Conservation (phyloP, 2,888 invertebrate species). For the Melinaea marsaeus region DNA sequence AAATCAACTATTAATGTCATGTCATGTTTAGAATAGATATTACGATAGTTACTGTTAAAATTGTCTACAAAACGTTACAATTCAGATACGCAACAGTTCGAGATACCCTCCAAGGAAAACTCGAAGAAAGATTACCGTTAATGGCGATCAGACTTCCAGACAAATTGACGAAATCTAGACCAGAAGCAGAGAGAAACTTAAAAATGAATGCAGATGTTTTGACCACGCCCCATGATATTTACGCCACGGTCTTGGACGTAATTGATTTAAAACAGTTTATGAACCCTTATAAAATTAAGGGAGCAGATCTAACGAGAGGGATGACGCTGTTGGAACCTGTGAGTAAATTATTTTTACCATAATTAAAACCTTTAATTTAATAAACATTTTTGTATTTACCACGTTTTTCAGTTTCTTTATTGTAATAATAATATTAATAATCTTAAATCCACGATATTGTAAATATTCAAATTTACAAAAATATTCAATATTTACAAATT, state of each 20-base stretch:
- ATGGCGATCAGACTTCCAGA: conserved; percentile 88
- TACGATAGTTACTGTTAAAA: too few species aligned
- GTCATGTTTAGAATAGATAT: too few species aligned
- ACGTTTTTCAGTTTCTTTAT: too few species aligned
- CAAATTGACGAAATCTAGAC: conserved; percentile 80
- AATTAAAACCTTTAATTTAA: background rate
- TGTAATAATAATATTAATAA: too few species aligned
- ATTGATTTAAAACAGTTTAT: conserved; percentile 67
- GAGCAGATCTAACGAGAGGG: conserved; percentile 75
- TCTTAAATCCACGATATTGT: too few species aligned
- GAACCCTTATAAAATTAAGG: conserved; percentile 56
- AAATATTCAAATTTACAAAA: too few species aligned
- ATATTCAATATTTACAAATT: too few species aligned
- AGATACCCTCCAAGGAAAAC: conserved; percentile 92
- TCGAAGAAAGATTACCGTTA: conserved; percentile 93
- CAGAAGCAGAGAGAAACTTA: conserved; percentile 79
- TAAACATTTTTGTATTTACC: background rate
- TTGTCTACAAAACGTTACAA: background rate
- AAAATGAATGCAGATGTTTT: conserved; percentile 82
- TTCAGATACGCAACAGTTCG: conserved; percentile 87
- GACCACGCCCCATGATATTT: conserved; percentile 93
- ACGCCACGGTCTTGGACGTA: conserved; percentile 86
- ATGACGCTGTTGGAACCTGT: conserved; percentile 81
- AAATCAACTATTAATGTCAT: too few species aligned
- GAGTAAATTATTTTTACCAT: conserved; percentile 26